Evolutionary conservation across 1,140 invertebrate species (phyloP), one percentile per base, ranked within the genome.

Genomic region (Drosophila rhopaloa): DNA sequence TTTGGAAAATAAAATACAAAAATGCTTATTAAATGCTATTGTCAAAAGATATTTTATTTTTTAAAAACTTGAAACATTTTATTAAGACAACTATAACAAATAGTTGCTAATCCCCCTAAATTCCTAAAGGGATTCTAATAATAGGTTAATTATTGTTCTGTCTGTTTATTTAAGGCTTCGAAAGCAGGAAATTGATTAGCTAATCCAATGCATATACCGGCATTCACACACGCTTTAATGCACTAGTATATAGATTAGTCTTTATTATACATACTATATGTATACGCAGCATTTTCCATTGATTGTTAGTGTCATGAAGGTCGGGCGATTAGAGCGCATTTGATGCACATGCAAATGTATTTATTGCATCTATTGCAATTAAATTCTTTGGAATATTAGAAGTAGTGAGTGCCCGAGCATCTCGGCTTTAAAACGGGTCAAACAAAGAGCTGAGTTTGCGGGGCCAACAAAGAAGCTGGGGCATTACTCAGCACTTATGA

Each of bases 261-360:
- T 72, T 13, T n/a, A 9, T 70, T 13, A 51, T 57, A n/a, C n/a
- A n/a, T n/a, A n/a, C n/a, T n/a, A 75, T 51, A 27, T 16, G 16
- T 16, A 16, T 56, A 62, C 37, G 70, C 65, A 72, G 56, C 57
- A 76, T 63, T 67, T 85, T 82, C 53, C 74, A 79, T 79, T 76
- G 83, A 88, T 88, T 80, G 81, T 72, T 46, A 74, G 75, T 81
- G 65, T 88, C 83, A 79, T 16, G 27, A 65, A 70, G 83, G 84
- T 88, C 75, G 76, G 11, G 51, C 63, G 83, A 88, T 88, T 89
- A 88, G 84, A 79, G 35, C 63, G 66, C 71, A 66, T 75, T 80
- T 38, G 79, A 60, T 70, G 74, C 60, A 81, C 56, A 79, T 70
- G 79, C 57, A 75, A 78, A 70, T 76, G 50, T 16, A 47, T 72